These are phyloP conservation scores for Pterois miles DNA, from an alignment of 2,797 vertebrate genomes.

Conservation along the genomic window DNA sequence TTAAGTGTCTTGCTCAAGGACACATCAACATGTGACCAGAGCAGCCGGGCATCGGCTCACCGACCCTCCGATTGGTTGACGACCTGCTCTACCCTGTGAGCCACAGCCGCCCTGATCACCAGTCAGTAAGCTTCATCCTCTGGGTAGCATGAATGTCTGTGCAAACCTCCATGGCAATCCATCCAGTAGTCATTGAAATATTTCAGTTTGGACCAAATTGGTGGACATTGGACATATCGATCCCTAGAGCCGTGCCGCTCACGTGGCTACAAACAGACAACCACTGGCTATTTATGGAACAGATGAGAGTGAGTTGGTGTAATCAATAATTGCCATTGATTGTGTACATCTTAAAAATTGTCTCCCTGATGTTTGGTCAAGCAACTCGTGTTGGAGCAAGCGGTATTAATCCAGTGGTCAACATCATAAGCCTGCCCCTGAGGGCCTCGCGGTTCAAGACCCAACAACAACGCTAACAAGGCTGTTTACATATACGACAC, in stretches of 20 bases:
- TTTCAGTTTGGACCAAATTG: neutral
- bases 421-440: neutral
- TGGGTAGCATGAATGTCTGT: neutral
- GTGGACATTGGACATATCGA: neutral
- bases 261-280: neutral
- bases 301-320: neutral
- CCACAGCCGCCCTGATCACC: no score
- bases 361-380: constrained; percentile 3
- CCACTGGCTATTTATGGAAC: neutral
- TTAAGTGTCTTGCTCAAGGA: no score
- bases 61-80: no score
- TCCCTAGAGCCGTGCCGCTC: neutral
- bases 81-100: no score
- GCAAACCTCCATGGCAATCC: neutral
- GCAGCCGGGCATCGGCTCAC: no score
- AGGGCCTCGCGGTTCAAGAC: neutral
- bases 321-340: neutral
- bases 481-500: constrained; percentile 31
- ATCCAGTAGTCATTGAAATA: no score
- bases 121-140: neutral
- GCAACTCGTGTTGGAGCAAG: neutral
- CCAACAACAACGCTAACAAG: constrained; percentile 15
- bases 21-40: no score
- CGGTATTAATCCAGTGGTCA: constrained; percentile 32
- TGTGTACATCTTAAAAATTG: constrained; percentile 7